A percentile compares a stretch with the other conserved stretches of the same genome.
Conservation (phyloP, 1,140 invertebrate species). For the Metopolophium dirhodum region DNA sequence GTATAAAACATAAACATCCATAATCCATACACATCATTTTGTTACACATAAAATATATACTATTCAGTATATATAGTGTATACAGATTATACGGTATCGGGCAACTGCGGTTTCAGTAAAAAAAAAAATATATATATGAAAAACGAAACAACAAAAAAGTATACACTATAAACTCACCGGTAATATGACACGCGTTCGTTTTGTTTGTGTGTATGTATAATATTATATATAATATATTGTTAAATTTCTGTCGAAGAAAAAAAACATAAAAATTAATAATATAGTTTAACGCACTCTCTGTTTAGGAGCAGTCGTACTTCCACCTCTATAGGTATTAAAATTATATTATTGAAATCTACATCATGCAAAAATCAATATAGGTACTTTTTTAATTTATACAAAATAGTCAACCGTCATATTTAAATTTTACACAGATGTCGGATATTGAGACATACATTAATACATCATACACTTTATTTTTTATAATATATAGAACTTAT, state of each 20-base stretch:
- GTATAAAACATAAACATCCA: not conserved
- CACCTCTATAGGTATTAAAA: not conserved
- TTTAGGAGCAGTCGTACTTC: not conserved
- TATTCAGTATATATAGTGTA: no score
- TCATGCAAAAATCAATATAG: not conserved
- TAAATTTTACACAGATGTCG: not conserved
- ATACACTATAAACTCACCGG: not conserved
- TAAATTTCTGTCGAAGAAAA: not conserved
- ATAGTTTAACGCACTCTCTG: slow-evolving; percentile 2
- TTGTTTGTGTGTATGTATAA: not conserved
- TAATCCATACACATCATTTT: not conserved
- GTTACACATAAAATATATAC: not conserved
- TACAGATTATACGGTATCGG: slow-evolving; percentile 17
- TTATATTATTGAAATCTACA: not conserved
- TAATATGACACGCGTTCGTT: slow-evolving; percentile 41
- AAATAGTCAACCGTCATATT: not conserved
- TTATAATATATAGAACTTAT: not conserved
- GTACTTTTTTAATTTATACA: not conserved
- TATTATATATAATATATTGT: not conserved
- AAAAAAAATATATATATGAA: not conserved
- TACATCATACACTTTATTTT: no score
- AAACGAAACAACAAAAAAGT: not conserved
- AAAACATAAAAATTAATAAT: slow-evolving; percentile 19
- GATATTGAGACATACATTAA: no score
- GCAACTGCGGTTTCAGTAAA: not conserved